Conservation (phyloP, 2,888 invertebrate genomes). For the Acrobasis suavella region DNA sequence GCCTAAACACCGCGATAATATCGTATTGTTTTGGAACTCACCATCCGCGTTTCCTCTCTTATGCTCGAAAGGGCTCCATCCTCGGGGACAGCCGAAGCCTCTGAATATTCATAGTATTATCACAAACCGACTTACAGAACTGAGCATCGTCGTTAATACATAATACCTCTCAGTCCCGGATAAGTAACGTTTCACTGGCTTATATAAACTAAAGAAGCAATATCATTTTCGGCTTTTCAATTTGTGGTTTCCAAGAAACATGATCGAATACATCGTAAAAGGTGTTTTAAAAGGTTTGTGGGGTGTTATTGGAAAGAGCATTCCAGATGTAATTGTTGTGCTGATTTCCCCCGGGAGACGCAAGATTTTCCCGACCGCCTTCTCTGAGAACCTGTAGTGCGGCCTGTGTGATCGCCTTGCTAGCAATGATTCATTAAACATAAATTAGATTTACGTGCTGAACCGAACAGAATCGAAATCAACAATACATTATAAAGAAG, state of each 20-base stretch:
- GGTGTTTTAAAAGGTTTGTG: conserved; percentile 62
- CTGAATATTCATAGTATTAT: conserved; percentile 80
- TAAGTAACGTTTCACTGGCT: conserved; percentile 51
- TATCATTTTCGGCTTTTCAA: background rate
- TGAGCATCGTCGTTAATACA: conserved; percentile 67
- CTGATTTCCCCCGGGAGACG: conserved; percentile 73
- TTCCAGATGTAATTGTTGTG: conserved; percentile 77
- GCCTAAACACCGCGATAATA: conserved; percentile 79
- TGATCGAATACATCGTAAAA: conserved; percentile 46
- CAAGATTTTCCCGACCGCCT: conserved; percentile 53
- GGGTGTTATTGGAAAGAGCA: conserved; percentile 70
- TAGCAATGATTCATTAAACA: conserved; percentile 48
- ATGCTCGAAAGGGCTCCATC: conserved; percentile 77
- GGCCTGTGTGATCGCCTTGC: conserved; percentile 40
- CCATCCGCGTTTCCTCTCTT: conserved; percentile 77
- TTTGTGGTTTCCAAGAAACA: conserved; percentile 22
- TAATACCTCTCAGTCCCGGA: conserved; percentile 60
- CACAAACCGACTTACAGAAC: conserved; percentile 72
- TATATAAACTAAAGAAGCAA: conserved; percentile 23
- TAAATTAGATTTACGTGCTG: conserved; percentile 7
- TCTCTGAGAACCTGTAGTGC: conserved; percentile 52
- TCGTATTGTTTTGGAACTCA: conserved; percentile 80
- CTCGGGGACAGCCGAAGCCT: conserved; percentile 66
- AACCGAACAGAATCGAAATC: background rate
- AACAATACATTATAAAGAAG: background rate